These are phyloP conservation scores for Dynastes maya DNA, from an alignment of 2,888 invertebrate species.

Conservation along the genomic window DNA sequence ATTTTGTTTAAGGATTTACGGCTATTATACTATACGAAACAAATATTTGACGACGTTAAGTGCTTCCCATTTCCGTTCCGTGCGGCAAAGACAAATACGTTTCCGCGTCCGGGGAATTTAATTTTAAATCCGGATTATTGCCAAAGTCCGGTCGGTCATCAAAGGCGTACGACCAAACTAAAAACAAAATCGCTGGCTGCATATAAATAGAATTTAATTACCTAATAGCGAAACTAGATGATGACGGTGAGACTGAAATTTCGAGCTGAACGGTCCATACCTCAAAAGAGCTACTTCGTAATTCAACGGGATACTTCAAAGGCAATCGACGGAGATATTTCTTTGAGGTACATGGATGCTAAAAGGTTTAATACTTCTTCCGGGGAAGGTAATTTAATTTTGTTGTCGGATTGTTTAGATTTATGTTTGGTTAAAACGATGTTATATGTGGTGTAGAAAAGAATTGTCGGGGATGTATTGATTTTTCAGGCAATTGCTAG, in stretches of 20 bases:
- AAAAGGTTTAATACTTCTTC: conserved; percentile 32
- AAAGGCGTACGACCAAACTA: conserved; percentile 36
- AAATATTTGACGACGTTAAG: conserved; percentile 42
- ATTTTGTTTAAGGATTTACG: conserved; percentile 28
- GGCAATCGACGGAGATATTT: conserved; percentile 11
- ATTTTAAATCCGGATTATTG: conserved; percentile 46
- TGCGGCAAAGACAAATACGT: conserved; percentile 30
- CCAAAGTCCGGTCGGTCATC: conserved; percentile 22
- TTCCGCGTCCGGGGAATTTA: conserved; percentile 28
- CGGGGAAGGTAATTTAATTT: conserved; percentile 35
- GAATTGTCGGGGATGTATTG: no score
- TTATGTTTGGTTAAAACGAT: background rate
- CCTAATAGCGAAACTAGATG: conserved; percentile 29
- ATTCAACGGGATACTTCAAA: conserved; percentile 41
- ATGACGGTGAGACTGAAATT: conserved; percentile 26
- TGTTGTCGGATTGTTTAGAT: conserved; percentile 25
- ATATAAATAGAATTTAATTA: conserved; percentile 45
- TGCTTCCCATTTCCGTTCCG: conserved; percentile 15
- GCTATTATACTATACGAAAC: conserved; percentile 19
- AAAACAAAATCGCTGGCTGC: conserved; percentile 39
- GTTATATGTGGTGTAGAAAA: background rate
- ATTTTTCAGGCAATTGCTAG: no score
- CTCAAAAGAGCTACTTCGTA: conserved; percentile 20
- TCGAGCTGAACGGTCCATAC: conserved; percentile 7
- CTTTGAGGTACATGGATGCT: conserved; percentile 4